phyloP scores from a whole-genome alignment of 2,797 vertebrate genomes.

The Myotis daubentonii region DNA sequence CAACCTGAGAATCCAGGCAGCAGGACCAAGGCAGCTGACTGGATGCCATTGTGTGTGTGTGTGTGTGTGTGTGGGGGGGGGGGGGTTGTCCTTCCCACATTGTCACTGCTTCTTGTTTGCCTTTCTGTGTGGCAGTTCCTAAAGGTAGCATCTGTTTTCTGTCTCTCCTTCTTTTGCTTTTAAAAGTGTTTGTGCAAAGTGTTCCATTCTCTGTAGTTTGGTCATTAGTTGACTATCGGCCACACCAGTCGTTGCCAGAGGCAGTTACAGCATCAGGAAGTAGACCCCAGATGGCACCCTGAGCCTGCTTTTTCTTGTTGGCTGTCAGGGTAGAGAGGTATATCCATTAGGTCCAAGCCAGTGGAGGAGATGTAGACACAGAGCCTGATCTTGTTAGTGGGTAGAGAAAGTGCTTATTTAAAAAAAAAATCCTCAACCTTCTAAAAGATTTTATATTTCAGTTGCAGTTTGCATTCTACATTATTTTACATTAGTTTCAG shows the following conservation, averaged over 20 bases:
- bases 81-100: background rate
- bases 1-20: background rate
- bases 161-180: slow-evolving; percentile 19
- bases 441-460: background rate
- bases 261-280: background rate
- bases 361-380: background rate
- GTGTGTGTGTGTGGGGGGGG: too few species aligned
- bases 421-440: background rate
- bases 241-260: background rate
- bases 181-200: background rate
- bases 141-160: slow-evolving; percentile 3
- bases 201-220: slow-evolving; percentile 2
- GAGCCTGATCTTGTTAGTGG: background rate
- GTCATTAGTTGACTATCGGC: background rate
- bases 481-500: background rate
- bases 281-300: background rate
- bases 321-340: background rate
- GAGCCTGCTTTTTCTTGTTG: background rate
- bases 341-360: background rate
- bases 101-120: background rate
- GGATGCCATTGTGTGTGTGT: background rate
- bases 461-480: background rate
- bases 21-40: background rate
- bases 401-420: background rate
- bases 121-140: background rate